A percentile compares a stretch with the other conserved stretches of the same genome.
Conservation (phyloP, 1,140 invertebrate genomes). For the Hyles vespertilio region DNA sequence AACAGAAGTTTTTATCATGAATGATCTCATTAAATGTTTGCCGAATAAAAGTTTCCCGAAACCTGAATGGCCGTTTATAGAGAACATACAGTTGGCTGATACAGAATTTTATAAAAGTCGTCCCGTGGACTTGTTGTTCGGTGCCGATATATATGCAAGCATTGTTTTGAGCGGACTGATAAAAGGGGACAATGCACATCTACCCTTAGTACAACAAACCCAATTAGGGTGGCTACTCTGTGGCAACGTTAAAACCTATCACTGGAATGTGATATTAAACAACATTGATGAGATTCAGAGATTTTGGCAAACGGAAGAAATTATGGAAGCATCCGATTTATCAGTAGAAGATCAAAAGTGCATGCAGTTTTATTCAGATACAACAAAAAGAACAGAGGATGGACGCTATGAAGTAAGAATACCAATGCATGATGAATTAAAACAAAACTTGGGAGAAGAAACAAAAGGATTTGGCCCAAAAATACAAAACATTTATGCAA, state of each 20-base stretch:
- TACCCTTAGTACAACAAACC: slow-evolving; percentile 25
- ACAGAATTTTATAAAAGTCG: slow-evolving; percentile 26
- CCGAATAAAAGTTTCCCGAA: not conserved
- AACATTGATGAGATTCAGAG: slow-evolving; percentile 20
- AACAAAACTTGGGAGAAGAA: slow-evolving; percentile 18
- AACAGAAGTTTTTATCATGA: slow-evolving; percentile 2
- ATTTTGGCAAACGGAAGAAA: slow-evolving; percentile 28
- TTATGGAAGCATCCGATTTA: slow-evolving; percentile 13
- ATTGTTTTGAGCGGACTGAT: slow-evolving; percentile 25
- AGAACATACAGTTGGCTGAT: slow-evolving; percentile 23
- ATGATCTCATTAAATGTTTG: not conserved
- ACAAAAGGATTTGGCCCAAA: slow-evolving; percentile 8
- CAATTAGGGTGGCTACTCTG: slow-evolving; percentile 30
- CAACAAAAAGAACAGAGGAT: slow-evolving; percentile 12
- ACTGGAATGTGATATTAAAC: slow-evolving; percentile 27
- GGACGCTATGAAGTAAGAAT: slow-evolving; percentile 20
- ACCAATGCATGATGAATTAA: slow-evolving; percentile 11
- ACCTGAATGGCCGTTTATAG: slow-evolving; percentile 19
- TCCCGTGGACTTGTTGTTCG: slow-evolving; percentile 22
- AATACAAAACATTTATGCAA: slow-evolving; percentile 15
- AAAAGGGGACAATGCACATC: slow-evolving; percentile 7
- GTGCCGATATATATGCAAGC: slow-evolving; percentile 22
- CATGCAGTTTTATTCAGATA: slow-evolving; percentile 17
- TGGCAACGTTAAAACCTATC: slow-evolving; percentile 20
- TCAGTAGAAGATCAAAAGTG: slow-evolving; percentile 21